Evolutionary conservation across 2,113 vertebrate genomes (phyloP), one percentile per base, ranked within the genome.

Genomic region (Raja brachyura): DNA sequence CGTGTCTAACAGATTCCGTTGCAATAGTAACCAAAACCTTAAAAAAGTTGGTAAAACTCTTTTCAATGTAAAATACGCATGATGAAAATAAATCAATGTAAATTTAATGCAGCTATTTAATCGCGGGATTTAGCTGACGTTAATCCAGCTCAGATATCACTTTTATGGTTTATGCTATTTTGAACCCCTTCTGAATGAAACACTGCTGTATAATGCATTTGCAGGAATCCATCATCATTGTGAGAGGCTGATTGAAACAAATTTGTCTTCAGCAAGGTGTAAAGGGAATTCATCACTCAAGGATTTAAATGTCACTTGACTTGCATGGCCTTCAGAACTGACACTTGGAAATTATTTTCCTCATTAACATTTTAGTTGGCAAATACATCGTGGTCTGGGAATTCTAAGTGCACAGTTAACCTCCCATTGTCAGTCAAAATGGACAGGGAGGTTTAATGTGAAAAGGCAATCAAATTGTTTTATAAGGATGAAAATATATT

Each of bases 261-360:
- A 92, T 92, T 92, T 92, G 39, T 73, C 66, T 73, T 92, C 68
- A 48, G 66, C 66, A 48, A 73, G 33, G 90, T 73, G 66, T 68
- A 92, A 73, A 73, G 90, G 90, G 90, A 92, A 54, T 92, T 48
- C 63, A 92, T 92, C 20, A 92, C 33, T 92, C 90, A 73, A 54
- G 22, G 33, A 92, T 92, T 92, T 73, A 92, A 92, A 73, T 92
- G 90, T 92, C 68, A 73, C 90, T 92, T 92, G 90, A 92, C 90
- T 73, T 73, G 90, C 39, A 68, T 92, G 68, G 68, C 90, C 39
- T 92, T 73, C 90, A 73, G 90, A 92, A 13, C 22, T 92, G 90
- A 73, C 68, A 92, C 90, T 73, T 48, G 66, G 68, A 73, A 92
- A 73, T 92, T 5, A 92, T 92, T 92, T 92, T 92, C 18, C 68